A percentile compares a stretch with the other conserved stretches of the same genome.
phyloP scores from a whole-genome alignment of 2,888 invertebrate species.

The Unio delphinus region DNA sequence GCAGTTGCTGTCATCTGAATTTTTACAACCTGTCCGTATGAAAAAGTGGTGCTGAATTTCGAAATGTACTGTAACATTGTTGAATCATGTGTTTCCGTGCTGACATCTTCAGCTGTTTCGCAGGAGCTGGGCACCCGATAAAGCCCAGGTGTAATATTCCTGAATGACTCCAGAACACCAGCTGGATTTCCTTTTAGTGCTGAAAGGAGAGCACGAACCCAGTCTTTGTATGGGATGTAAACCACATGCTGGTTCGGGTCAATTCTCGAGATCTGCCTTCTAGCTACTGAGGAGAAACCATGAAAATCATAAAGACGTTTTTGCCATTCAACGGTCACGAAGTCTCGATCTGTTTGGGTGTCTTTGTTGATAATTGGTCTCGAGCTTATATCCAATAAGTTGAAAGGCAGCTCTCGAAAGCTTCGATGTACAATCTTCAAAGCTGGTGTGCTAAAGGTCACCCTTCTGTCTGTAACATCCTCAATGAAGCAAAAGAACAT shows the following conservation, averaged over 20 bases:
- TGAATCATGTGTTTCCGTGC: conserved; percentile 8
- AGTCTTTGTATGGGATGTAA: too few relatives aligned
- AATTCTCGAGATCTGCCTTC: neutral
- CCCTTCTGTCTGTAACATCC: conserved; percentile 30
- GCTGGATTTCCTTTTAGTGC: too few relatives aligned
- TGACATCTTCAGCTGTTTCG: conserved; percentile 11
- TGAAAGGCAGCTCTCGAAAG: conserved; percentile 29
- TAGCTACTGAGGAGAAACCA: too few relatives aligned
- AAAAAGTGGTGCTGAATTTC: conserved; percentile 23
- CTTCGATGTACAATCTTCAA: conserved; percentile 19
- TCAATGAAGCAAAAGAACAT: conserved; percentile 30
- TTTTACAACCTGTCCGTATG: conserved; percentile 22
- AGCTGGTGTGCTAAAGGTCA: conserved; percentile 34
- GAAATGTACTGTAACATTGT: conserved; percentile 3
- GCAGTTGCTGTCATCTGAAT: conserved; percentile 31
- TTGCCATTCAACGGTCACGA: conserved; percentile 31
- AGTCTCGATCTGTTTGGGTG: conserved; percentile 10
- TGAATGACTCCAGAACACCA: too few relatives aligned
- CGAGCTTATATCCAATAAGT: conserved; percentile 29
- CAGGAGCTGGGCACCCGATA: neutral
- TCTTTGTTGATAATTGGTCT: conserved; percentile 32
- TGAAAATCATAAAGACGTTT: conserved; percentile 30
- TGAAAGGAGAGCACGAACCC: too few relatives aligned
- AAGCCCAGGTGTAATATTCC: too few relatives aligned
- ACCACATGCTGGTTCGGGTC: neutral